These are phyloP conservation scores for Acropora tenuis DNA, from an alignment of 64 coral and sea anemone genomes.

Conservation along the genomic window DNA sequence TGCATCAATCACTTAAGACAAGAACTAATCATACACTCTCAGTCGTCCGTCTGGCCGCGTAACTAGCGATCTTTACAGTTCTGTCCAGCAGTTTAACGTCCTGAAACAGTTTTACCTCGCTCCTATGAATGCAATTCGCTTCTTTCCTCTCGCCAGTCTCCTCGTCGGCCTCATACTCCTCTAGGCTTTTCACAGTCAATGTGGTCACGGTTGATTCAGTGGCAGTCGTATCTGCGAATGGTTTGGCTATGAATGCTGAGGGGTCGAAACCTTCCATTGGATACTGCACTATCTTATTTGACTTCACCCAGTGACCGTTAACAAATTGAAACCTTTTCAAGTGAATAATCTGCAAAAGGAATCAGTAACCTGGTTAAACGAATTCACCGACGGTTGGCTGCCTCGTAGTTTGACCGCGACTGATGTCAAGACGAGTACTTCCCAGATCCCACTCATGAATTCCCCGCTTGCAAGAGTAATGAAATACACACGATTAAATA, in stretches of 20 bases:
- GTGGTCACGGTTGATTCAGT: slow-evolving; percentile 58
- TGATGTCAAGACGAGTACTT: too few relatives aligned
- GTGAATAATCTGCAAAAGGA: slow-evolving; percentile 78
- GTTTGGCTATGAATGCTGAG: slow-evolving; percentile 89
- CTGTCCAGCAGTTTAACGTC: too few relatives aligned
- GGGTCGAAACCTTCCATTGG: slow-evolving; percentile 93
- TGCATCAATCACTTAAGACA: too few relatives aligned
- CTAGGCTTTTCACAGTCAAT: slow-evolving; percentile 79
- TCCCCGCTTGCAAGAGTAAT: too few relatives aligned
- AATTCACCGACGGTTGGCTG: neutral
- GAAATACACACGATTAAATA: too few relatives aligned
- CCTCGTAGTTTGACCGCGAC: too few relatives aligned
- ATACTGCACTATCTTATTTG: slow-evolving; percentile 96
- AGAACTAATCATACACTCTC: too few relatives aligned
- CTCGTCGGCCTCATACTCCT: slow-evolving; percentile 44
- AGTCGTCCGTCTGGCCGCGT: too few relatives aligned
- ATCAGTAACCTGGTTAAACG: neutral
- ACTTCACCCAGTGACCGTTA: slow-evolving; percentile 98
- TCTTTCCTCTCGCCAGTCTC: slow-evolving; percentile 27
- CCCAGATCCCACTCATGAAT: too few relatives aligned
- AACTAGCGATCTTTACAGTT: too few relatives aligned
- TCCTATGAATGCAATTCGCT: slow-evolving; percentile 35
- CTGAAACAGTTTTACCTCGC: neutral
- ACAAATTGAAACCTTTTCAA: slow-evolving; percentile 97
- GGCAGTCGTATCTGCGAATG: slow-evolving; percentile 1